A percentile compares a stretch with the other conserved stretches of the same genome.
phyloP scores from a whole-genome alignment of 2,797 vertebrate genomes.

The Phataginus tetradactyla region DNA sequence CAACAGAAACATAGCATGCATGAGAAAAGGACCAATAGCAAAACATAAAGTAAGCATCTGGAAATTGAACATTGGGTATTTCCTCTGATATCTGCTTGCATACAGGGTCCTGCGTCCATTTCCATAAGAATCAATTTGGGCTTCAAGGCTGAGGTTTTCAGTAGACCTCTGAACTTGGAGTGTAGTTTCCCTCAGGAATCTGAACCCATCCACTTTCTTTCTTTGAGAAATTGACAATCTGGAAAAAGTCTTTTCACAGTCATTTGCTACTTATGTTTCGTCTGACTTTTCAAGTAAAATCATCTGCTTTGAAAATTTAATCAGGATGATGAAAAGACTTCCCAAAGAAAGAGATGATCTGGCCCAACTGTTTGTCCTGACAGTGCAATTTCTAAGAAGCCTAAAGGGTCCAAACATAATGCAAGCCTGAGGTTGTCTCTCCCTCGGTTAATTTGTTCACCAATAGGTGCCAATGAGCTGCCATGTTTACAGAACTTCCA shows the following conservation, averaged over 20 bases:
- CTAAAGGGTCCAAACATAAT: accelerated
- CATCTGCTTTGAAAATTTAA: background rate
- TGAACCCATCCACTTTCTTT: background rate
- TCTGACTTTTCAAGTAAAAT: slow-evolving; percentile 17
- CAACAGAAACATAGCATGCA: background rate
- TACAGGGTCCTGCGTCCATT: background rate
- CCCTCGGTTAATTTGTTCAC: background rate
- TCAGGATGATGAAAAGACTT: background rate
- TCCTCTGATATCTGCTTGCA: background rate
- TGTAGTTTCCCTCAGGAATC: background rate
- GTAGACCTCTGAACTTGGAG: background rate
- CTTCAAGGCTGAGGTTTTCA: background rate
- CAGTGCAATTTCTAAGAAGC: background rate
- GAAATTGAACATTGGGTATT: background rate
- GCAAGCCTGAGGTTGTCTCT: background rate
- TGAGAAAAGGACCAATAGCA: background rate
- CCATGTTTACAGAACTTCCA: background rate
- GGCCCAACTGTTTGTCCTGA: background rate
- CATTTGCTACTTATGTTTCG: background rate
- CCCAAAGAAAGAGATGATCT: background rate
- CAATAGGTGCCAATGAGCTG: background rate
- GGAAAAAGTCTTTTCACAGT: background rate
- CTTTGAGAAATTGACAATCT: background rate
- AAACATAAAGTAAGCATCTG: background rate
- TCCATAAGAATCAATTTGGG: background rate